Evolutionary conservation across 2,888 invertebrate genomes (phyloP), one percentile per base, ranked within the genome.

Genomic region (Philopedon plagiatum): DNA sequence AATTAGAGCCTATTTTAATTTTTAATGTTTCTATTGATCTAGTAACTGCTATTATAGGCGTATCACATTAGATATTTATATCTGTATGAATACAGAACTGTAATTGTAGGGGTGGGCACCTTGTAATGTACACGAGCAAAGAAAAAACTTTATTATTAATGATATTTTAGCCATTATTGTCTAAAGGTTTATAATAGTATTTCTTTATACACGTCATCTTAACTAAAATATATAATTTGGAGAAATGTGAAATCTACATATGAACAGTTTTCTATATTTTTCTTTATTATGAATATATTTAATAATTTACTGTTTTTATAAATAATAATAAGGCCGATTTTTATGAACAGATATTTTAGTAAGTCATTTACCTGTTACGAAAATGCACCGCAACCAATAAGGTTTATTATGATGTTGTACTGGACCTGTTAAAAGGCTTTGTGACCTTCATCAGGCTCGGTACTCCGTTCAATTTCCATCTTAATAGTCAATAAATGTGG

Each of bases 71-170:
- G 1, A 54, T 15, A 54, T 29, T 54, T 32, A 26, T 54, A 29
- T 54, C 26, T 29, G 11, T 29, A 54, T 29, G 29, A 54, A 54
- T 54, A 54, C 15, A 15, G 29, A 54, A 54, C 51, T 9, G 1
- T 54, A 54, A 54, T 54, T 54, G 51, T 15, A 54, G 18, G 29
- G 26, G 29, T 54, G 29, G 51, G 15, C 49, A 49, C 13, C 26
- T 26, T 15, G 18, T 54, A 29, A 18, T 15, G 29, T 54, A 7
- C 13, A 26, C 51, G 15, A 29, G 2, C 8, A 18, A 32, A 54
- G n/a, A 29, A 54, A 13, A 18, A 29, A 9, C 29, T 9, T 15
- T 54, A 29, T 29, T 54, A 54, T 54, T 54, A 29, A 54, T 54
- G 15, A 15, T 15, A 15, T 29, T 29, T 29, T 8, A 8, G 51